Percentiles rank a stretch among this genome's conserved stretches.
These are phyloP conservation scores for Syngnathus floridae DNA, from an alignment of 2,113 vertebrate genomes.

Conservation along the genomic window DNA sequence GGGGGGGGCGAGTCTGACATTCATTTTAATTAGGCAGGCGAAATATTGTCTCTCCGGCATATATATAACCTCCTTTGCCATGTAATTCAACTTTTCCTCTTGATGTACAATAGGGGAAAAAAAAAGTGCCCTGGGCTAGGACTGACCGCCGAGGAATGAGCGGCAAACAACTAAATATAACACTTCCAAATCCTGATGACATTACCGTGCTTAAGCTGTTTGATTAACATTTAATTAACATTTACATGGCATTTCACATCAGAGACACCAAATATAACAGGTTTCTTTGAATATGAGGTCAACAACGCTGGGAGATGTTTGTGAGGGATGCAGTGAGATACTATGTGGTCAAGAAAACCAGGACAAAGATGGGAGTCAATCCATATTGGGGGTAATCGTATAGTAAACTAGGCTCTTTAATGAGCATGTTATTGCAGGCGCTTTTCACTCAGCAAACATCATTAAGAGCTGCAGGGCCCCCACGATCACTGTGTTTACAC, in stretches of 20 bases:
- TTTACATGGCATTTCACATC: slow-evolving; percentile 69
- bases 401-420: slow-evolving; percentile 37
- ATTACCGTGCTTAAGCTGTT: slow-evolving; percentile 57
- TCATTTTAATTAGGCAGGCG: slow-evolving; percentile 72
- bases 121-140: slow-evolving; percentile 37
- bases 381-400: slow-evolving; percentile 7
- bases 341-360: slow-evolving; percentile 2
- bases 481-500: slow-evolving; percentile 4
- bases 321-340: slow-evolving; percentile 4
- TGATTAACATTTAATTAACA: slow-evolving; percentile 75
- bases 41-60: slow-evolving; percentile 55
- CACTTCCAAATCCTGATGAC: slow-evolving; percentile 40
- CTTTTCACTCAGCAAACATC: slow-evolving; percentile 49
- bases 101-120: slow-evolving; percentile 18
- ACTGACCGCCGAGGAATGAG: slow-evolving; percentile 47
- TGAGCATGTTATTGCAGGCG: slow-evolving; percentile 36
- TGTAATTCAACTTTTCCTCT: slow-evolving; percentile 31
- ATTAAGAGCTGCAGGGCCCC: slow-evolving; percentile 36
- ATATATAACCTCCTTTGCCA: slow-evolving; percentile 29
- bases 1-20: slow-evolving; percentile 65
- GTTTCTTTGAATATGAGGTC: slow-evolving; percentile 23
- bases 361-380: neutral
- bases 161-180: slow-evolving; percentile 47
- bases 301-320: slow-evolving; percentile 2
- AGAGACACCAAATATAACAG: slow-evolving; percentile 33